phyloP scores from a whole-genome alignment of 2,113 vertebrate species.

The Ammodytes marinus region DNA sequence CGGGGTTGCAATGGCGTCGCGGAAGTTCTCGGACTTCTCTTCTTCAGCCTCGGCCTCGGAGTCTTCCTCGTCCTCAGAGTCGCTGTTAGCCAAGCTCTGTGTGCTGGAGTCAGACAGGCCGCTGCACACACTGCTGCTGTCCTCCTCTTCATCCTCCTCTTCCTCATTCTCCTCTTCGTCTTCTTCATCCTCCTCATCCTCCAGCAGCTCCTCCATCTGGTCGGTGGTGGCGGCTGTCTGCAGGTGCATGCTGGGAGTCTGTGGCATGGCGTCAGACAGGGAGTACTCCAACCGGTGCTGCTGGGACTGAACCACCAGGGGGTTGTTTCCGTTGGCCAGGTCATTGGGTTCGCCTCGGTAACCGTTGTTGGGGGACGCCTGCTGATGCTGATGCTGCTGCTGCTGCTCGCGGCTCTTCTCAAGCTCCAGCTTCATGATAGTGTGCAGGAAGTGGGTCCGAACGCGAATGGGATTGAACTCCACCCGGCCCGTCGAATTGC shows the following conservation, averaged over 20 bases:
- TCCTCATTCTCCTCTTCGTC: constrained; percentile 89
- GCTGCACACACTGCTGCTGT: constrained; percentile 96
- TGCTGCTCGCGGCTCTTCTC: constrained; percentile 97
- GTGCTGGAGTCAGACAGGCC: constrained; percentile 97
- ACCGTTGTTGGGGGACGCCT: constrained; percentile 87
- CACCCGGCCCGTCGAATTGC: constrained; percentile 95
- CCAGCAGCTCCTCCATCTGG: constrained; percentile 90
- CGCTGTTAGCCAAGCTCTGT: constrained; percentile 94
- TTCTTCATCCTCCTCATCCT: constrained; percentile 75
- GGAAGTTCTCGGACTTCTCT: constrained; percentile 88
- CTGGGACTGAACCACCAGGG: constrained; percentile 86
- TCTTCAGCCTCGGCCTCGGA: constrained; percentile 84
- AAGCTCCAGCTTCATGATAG: constrained; percentile 98
- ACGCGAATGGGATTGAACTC: constrained; percentile 99
- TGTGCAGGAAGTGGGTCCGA: constrained; percentile 99
- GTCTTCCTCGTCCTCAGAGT: constrained; percentile 94
- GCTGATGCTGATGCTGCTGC: constrained; percentile 86
- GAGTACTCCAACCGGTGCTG: constrained; percentile 92
- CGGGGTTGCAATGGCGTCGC: constrained; percentile 80
- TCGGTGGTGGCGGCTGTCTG: constrained; percentile 82
- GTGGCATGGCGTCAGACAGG: constrained; percentile 88
- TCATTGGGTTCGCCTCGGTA: constrained; percentile 88
- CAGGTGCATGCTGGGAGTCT: constrained; percentile 90
- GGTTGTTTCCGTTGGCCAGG: constrained; percentile 82
- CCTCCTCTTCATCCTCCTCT: constrained; percentile 90